Evolutionary conservation across 2,113 vertebrate species (phyloP).

Genomic region (Meriones unguiculatus): DNA sequence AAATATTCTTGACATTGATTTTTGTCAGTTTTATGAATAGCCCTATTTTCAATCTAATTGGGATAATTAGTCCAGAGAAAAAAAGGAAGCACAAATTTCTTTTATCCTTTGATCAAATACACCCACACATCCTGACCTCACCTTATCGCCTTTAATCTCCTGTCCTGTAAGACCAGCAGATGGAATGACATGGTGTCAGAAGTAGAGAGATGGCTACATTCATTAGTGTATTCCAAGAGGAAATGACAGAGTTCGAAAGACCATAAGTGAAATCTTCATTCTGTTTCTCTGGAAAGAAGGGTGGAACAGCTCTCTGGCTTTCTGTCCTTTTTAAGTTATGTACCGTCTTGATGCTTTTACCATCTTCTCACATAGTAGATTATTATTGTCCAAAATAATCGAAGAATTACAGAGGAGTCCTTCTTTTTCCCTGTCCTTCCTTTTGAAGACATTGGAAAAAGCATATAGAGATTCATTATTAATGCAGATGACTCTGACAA

Average conservation of each 20-base stretch:
- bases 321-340: conserved; percentile 52
- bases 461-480: conserved; percentile 85
- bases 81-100: conserved; percentile 60
- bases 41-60: conserved; percentile 65
- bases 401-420: conserved; percentile 5
- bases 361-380: conserved; percentile 27
- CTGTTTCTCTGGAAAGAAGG: conserved; percentile 44
- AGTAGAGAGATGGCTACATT: neutral
- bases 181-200: conserved; percentile 8
- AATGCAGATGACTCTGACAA: conserved; percentile 89
- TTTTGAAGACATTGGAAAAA: conserved; percentile 65
- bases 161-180: neutral
- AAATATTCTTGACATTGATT: conserved; percentile 56
- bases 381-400: conserved; percentile 29
- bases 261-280: neutral
- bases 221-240: conserved; percentile 29
- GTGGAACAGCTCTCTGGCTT: neutral
- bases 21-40: conserved; percentile 67
- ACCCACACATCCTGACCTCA: conserved; percentile 52
- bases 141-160: conserved; percentile 63
- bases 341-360: neutral
- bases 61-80: conserved; percentile 59
- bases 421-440: conserved; percentile 48
- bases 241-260: neutral
- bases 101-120: conserved; percentile 71